phyloP scores from a whole-genome alignment of 2,113 vertebrate species.

The Oncorhynchus keta region DNA sequence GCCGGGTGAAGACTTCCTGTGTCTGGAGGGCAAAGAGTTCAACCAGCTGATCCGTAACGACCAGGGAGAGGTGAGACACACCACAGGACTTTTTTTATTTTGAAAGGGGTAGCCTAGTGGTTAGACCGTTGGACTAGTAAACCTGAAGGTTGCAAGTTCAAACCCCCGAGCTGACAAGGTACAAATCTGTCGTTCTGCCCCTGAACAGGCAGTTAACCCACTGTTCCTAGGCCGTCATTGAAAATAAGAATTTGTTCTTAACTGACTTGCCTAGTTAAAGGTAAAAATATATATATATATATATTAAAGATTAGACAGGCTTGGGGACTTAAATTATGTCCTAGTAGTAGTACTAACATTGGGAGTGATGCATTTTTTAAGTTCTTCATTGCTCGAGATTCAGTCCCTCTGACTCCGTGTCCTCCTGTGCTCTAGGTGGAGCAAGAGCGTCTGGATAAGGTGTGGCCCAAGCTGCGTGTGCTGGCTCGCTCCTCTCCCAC shows the following conservation, averaged over 20 bases:
- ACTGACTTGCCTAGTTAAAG: too few relatives aligned
- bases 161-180: too few relatives aligned
- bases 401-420: neutral
- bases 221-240: too few relatives aligned
- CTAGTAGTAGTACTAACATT: neutral
- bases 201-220: too few relatives aligned
- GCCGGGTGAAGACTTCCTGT: conserved; percentile 90
- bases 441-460: conserved; percentile 93
- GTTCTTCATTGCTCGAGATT: neutral
- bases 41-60: conserved; percentile 95
- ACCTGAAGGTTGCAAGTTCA: too few relatives aligned
- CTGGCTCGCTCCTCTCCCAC: conserved; percentile 93
- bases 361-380: neutral
- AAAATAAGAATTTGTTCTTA: too few relatives aligned
- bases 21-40: conserved; percentile 96
- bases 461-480: conserved; percentile 94
- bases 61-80: conserved; percentile 86
- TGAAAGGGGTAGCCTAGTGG: neutral
- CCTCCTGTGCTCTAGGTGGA: conserved; percentile 79
- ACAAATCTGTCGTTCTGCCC: too few relatives aligned
- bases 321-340: neutral
- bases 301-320: neutral
- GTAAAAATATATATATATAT: too few relatives aligned
- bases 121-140: too few relatives aligned
- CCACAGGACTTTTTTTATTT: neutral